phyloP scores from a whole-genome alignment of 2,888 invertebrate species.

The Ceramica pisi region DNA sequence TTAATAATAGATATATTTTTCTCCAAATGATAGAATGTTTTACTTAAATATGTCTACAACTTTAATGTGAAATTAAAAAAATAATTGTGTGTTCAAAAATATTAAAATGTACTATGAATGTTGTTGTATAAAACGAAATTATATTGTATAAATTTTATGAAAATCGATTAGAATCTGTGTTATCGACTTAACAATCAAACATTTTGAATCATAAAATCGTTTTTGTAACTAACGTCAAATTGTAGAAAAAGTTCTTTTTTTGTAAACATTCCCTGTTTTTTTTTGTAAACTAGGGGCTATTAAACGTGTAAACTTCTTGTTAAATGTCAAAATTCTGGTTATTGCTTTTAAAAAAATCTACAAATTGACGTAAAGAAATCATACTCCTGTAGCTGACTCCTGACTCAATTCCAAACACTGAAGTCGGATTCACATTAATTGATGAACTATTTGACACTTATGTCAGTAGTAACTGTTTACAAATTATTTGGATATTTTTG shows the following conservation, averaged over 20 bases:
- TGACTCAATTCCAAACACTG: slow-evolving; percentile 53
- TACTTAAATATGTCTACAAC: slow-evolving; percentile 82
- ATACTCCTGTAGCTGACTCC: slow-evolving; percentile 27
- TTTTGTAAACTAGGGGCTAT: neutral
- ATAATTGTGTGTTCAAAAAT: slow-evolving; percentile 84
- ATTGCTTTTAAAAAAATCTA: slow-evolving; percentile 31
- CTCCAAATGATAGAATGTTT: slow-evolving; percentile 81
- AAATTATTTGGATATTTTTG: slow-evolving; percentile 59
- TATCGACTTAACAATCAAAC: slow-evolving; percentile 57
- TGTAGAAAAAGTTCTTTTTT: slow-evolving; percentile 49
- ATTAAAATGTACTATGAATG: slow-evolving; percentile 81
- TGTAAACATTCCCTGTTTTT: neutral
- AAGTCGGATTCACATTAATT: slow-evolving; percentile 57
- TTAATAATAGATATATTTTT: slow-evolving; percentile 78
- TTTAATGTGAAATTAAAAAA: slow-evolving; percentile 80
- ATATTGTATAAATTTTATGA: slow-evolving; percentile 73
- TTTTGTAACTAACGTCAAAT: slow-evolving; percentile 43
- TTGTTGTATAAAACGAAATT: slow-evolving; percentile 79
- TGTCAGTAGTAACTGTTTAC: slow-evolving; percentile 57
- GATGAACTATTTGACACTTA: slow-evolving; percentile 57
- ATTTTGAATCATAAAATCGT: slow-evolving; percentile 54
- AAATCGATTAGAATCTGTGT: slow-evolving; percentile 66
- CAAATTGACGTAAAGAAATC: slow-evolving; percentile 44
- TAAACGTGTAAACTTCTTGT: neutral
- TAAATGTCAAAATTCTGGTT: neutral